Evolutionary conservation across 2,888 invertebrate genomes (phyloP).

Genomic region (Macaria liturata): DNA sequence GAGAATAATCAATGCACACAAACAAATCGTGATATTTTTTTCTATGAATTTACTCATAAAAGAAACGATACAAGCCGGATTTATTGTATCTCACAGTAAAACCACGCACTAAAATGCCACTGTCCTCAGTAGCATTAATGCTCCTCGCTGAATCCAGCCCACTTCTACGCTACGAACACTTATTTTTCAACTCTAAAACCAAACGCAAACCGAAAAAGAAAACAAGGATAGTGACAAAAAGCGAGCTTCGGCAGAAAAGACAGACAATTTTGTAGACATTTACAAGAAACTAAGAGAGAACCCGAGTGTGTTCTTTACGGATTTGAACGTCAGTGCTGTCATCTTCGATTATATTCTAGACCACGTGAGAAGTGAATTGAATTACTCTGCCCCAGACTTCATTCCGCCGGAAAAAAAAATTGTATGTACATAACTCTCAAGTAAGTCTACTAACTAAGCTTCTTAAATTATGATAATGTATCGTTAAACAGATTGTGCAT

Average conservation of each 20-base stretch:
- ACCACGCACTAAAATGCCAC: slow-evolving; percentile 23
- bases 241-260: too few relatives aligned
- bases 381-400: neutral
- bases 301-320: slow-evolving; percentile 20
- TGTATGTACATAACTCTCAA: slow-evolving; percentile 28
- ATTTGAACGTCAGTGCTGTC: slow-evolving; percentile 24
- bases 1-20: too few relatives aligned
- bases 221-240: slow-evolving; percentile 4
- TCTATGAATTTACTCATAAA: too few relatives aligned
- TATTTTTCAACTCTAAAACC: neutral
- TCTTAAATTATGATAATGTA: too few relatives aligned
- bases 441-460: too few relatives aligned
- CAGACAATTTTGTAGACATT: neutral
- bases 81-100: slow-evolving; percentile 2
- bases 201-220: slow-evolving; percentile 6
- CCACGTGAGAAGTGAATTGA: slow-evolving; percentile 15
- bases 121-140: slow-evolving; percentile 26
- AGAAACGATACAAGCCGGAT: too few relatives aligned
- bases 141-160: slow-evolving; percentile 26
- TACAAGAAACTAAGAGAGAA: slow-evolving; percentile 18
- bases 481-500: too few relatives aligned
- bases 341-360: slow-evolving; percentile 32
- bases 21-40: too few relatives aligned
- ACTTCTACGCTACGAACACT: slow-evolving; percentile 22
- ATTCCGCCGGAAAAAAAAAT: slow-evolving; percentile 27